These are phyloP conservation scores for Neodon shergylaensis DNA, from an alignment of 2,113 vertebrate species.

Conservation along the genomic window DNA sequence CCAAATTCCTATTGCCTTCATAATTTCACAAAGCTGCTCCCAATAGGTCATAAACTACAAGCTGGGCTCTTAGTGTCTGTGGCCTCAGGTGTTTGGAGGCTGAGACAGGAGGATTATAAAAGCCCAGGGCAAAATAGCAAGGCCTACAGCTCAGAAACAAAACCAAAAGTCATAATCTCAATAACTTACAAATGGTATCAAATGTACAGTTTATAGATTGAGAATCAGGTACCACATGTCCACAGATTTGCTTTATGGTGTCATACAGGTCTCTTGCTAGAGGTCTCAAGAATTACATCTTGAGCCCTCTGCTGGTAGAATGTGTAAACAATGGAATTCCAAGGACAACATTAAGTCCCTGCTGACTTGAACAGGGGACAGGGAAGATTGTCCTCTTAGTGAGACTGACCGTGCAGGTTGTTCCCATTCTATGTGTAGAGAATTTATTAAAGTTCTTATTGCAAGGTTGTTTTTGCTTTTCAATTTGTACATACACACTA, in stretches of 20 bases:
- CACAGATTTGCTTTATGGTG: not conserved
- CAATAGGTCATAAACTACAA: not conserved
- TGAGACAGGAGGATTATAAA: not conserved
- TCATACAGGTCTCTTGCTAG: not conserved
- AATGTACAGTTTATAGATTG: too few relatives aligned
- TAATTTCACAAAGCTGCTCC: not conserved
- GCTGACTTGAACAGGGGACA: not conserved
- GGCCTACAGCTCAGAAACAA: not conserved
- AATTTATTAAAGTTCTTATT: not conserved
- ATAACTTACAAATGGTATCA: too few relatives aligned
- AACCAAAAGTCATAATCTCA: too few relatives aligned
- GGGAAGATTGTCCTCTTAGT: not conserved
- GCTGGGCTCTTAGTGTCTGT: too few relatives aligned
- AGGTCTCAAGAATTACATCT: not conserved
- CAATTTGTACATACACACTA: not conserved
- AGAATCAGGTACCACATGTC: too few relatives aligned
- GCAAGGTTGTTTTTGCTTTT: not conserved
- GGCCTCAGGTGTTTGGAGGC: not conserved
- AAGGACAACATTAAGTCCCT: not conserved
- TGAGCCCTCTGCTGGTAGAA: not conserved
- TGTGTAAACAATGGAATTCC: not conserved
- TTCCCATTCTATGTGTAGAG: not conserved
- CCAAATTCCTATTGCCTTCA: not conserved
- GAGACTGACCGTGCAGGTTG: not conserved
- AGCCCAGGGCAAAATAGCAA: not conserved